Percentiles rank a stretch among this genome's conserved stretches.
These are phyloP conservation scores for Cylloceria caligata DNA, from an alignment of 2,888 invertebrate genomes.

Conservation along the genomic window DNA sequence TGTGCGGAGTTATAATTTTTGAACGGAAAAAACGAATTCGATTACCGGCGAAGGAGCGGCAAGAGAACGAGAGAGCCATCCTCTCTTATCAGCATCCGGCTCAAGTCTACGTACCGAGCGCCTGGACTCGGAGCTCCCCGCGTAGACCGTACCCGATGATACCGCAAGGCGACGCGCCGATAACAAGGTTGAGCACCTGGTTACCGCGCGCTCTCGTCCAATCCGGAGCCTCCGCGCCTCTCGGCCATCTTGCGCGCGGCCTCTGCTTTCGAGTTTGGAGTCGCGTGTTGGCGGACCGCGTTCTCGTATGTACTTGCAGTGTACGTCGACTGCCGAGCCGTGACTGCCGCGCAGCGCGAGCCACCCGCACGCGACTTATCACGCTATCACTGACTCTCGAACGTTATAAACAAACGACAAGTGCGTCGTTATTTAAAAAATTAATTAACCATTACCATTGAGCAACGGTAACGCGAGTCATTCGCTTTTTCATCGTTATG, in stretches of 20 bases:
- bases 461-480: neutral
- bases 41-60: neutral
- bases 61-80: neutral
- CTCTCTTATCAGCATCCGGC: constrained; percentile 12
- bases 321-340: constrained; percentile 79
- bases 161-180: constrained; percentile 25
- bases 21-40: constrained; percentile 5
- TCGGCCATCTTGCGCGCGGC: constrained; percentile 81
- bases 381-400: constrained; percentile 10
- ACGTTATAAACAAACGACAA: constrained; percentile 15
- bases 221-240: constrained; percentile 68
- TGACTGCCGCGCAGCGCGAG: constrained; percentile 73
- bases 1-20: neutral
- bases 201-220: constrained; percentile 69
- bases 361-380: constrained; percentile 50
- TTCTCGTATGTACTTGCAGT: constrained; percentile 74
- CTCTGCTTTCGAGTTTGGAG: constrained; percentile 74
- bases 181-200: constrained; percentile 73
- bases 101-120: neutral
- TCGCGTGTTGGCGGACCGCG: constrained; percentile 76
- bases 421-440: neutral
- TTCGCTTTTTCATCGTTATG: neutral
- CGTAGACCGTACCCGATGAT: constrained; percentile 1
- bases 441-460: neutral
- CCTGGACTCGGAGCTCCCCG: neutral